Evolutionary conservation across 2,113 vertebrate genomes (phyloP), one percentile per base, ranked within the genome.

Genomic region (Muscicapa adusta): DNA sequence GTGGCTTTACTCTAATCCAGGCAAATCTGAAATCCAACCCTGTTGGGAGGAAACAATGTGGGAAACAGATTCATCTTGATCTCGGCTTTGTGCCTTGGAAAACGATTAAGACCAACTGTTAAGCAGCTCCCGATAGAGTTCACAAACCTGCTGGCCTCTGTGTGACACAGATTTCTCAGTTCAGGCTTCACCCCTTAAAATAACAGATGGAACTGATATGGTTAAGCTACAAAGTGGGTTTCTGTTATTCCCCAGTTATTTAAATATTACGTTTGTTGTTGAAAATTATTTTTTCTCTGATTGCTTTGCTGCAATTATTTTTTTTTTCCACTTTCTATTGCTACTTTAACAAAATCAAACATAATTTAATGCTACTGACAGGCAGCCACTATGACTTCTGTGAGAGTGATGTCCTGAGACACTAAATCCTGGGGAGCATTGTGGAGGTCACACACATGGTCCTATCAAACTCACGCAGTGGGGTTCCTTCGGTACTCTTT

Each of bases 11-110:
- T 90, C 85, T 97, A 97, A 97, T 97, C 97, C 96, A 88, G 94
- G 95, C 96, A 97, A 97, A 96, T 96, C 96, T 97, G 96, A 97
- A 97, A 97, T 95, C 94, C 95, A 97, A 96, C 89, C 96, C 96
- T 97, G 91, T 95, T 94, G 96, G 93, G 96, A 97, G 93, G 96
- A 97, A 97, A 97, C 97, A 97, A 97, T 97, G 96, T 97, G 96
- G 96, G 97, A 96, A 97, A 96, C 95, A 97, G 97, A 97, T 96
- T 97, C 95, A 93, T 97, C 94, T 94, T 96, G 94, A 97, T 96
- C 96, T 96, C 94, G 9, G 93, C 93, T 96, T 97, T 97, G 93
- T 97, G 97, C 95, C 95, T 97, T 97, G 96, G 95, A 97, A 97
- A 97, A 95, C 88, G 90, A 97, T 97, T 97, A 97, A 96, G 93